A percentile compares a stretch with the other conserved stretches of the same genome.
Evolutionary conservation across 2,797 vertebrate species (phyloP).

Genomic region (Aselliscus stoliczkanus): DNA sequence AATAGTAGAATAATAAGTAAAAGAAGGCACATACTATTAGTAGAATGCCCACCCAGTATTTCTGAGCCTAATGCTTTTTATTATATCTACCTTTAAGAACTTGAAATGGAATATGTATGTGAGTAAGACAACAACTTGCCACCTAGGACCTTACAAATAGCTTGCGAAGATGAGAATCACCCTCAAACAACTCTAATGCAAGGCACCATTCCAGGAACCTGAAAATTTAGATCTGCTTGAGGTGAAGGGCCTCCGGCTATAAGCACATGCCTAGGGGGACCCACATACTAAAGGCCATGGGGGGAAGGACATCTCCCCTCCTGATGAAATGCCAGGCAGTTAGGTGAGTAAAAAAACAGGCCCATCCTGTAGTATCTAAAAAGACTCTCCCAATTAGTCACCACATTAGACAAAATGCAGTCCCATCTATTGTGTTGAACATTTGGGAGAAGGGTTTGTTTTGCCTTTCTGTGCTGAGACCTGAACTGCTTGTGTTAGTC

Average conservation of each 20-base stretch:
- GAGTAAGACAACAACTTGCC: background rate
- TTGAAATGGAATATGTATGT: background rate
- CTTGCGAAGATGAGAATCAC: background rate
- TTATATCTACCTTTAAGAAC: background rate
- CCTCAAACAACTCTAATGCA: background rate
- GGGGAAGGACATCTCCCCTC: background rate
- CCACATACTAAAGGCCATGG: background rate
- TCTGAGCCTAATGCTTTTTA: background rate
- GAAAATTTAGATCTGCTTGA: background rate
- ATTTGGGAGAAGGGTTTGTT: background rate
- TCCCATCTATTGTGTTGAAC: background rate
- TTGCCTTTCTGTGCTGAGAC: background rate
- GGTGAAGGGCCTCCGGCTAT: background rate
- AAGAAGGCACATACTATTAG: background rate
- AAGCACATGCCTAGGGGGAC: background rate
- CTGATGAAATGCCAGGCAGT: background rate
- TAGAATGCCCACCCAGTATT: background rate
- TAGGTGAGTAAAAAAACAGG: background rate
- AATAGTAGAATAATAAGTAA: background rate
- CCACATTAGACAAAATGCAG: background rate
- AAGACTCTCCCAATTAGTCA: background rate
- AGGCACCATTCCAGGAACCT: background rate
- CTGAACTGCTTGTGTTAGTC: background rate
- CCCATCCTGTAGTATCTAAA: background rate
- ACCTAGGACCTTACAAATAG: background rate